These are phyloP conservation scores for Coremacera marginata DNA, from an alignment of 2,888 invertebrate genomes.

Conservation along the genomic window DNA sequence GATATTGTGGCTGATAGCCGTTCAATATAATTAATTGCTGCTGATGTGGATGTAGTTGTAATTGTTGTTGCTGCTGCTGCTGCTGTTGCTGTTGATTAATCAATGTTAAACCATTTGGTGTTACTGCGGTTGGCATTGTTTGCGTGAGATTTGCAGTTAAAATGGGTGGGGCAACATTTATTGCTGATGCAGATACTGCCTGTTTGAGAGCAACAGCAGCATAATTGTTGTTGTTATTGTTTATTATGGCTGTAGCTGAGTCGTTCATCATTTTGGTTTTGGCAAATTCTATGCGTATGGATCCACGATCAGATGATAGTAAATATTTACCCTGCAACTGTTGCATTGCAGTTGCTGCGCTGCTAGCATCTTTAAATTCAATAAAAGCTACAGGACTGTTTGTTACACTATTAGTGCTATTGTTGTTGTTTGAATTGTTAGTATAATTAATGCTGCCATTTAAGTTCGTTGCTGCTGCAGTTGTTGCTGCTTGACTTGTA, in stretches of 20 bases:
- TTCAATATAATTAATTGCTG: constrained; percentile 60
- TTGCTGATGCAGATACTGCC: constrained; percentile 29
- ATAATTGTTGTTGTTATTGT: constrained; percentile 20
- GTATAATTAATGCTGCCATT: constrained; percentile 44
- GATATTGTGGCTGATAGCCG: constrained; percentile 52
- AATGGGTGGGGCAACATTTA: constrained; percentile 42
- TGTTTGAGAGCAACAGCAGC: constrained; percentile 14
- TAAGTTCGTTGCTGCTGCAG: constrained; percentile 37
- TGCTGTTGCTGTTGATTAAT: constrained; percentile 30
- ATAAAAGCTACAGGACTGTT: constrained; percentile 95
- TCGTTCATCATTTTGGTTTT: constrained; percentile 96
- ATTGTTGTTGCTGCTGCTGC: constrained; percentile 42
- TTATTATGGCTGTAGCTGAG: constrained; percentile 47
- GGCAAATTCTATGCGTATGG: constrained; percentile 98
- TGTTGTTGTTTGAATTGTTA: constrained; percentile 47
- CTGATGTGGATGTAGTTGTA: constrained; percentile 45
- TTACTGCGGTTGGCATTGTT: constrained; percentile 34
- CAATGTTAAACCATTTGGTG: constrained; percentile 14
- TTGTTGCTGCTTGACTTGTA: constrained; percentile 49
- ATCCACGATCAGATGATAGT: constrained; percentile 95
- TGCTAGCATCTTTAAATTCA: constrained; percentile 93
- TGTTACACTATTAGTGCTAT: constrained; percentile 48
- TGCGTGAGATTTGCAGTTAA: constrained; percentile 30
- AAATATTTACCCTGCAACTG: constrained; percentile 96
- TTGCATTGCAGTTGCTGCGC: constrained; percentile 92